Evolutionary conservation across 2,797 vertebrate genomes (phyloP), one percentile per base, ranked within the genome.

Genomic region (Thunnus albacares): DNA sequence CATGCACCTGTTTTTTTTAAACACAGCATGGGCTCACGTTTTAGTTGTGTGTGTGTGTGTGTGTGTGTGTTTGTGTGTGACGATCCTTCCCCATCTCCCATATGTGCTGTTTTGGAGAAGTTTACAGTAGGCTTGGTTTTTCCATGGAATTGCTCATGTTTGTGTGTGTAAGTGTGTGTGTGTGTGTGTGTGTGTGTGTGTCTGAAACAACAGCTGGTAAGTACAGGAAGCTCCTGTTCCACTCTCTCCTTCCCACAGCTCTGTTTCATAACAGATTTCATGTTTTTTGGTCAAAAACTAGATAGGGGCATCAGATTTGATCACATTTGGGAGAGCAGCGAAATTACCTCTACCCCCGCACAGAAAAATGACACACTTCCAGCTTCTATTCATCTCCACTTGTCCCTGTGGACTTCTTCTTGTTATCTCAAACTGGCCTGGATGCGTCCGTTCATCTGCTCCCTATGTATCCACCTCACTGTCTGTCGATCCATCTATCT

Each of bases 181-280:
- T 74, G 74, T 57, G 62, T 62, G 59, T 68, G 64, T 68, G 69
- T 77, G 80, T 74, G 69, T 79, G 59, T 58, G 61, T 56, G 59
- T 64, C 11, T 68, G 71, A 87, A 84, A 79, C 88, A 93, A 79
- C 94, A 96, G 94, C 93, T 94, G 94, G 84, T 90, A 71, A 90
- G 87, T 81, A 71, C 81, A 86, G 58, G 63, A 47, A 68, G 79
- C 51, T 92, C 71, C 75, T 62, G 60, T 91, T 90, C 71, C 82
- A 74, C 75, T 65, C 79, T 56, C 70, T 51, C 47, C 73, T 80
- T 78, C 88, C 71, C 77, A 65, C 77, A 62, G 56, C 55, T 53
- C 71, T 38, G 61, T 84, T 87, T 80, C 69, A 74, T 57, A 68
- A 82, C 69, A 80, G 86, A 89, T 92, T 89, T 90, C 18, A 53